Conservation (phyloP, 2,888 invertebrate genomes). For the Aporophyla lueneburgensis region DNA sequence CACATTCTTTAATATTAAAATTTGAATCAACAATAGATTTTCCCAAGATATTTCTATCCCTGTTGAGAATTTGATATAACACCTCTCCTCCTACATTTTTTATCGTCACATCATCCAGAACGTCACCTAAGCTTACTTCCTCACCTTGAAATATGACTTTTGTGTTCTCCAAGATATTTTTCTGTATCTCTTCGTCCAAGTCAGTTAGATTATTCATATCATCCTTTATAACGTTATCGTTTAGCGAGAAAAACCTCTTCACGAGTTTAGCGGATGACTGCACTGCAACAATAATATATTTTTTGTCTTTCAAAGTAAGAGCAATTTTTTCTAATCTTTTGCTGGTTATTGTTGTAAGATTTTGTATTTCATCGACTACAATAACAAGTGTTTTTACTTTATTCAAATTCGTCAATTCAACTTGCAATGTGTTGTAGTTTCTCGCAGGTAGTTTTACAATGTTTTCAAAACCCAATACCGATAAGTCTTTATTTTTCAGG, state of each 20-base stretch:
- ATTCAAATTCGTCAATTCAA: slow-evolving; percentile 14
- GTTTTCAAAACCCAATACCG: slow-evolving; percentile 29
- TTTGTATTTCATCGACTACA: slow-evolving; percentile 11
- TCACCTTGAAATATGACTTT: slow-evolving; percentile 41
- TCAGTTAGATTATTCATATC: not conserved
- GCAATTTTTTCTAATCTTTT: slow-evolving; percentile 22
- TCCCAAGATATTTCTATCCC: slow-evolving; percentile 7
- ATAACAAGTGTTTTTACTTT: slow-evolving; percentile 13
- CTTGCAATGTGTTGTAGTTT: slow-evolving; percentile 1
- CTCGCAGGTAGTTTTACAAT: slow-evolving; percentile 11
- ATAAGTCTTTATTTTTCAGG: slow-evolving; percentile 6
- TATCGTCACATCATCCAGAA: not conserved
- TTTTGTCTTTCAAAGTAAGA: slow-evolving; percentile 21
- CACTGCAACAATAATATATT: slow-evolving; percentile 5
- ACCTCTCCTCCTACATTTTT: not conserved
- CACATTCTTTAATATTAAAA: not conserved
- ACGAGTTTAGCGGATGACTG: slow-evolving; percentile 13
- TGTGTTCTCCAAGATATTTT: slow-evolving; percentile 26
- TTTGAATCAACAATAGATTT: not conserved
- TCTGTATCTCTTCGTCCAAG: not conserved
- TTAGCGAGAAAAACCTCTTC: slow-evolving; percentile 28
- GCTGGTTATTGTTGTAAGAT: not conserved
- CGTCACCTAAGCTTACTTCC: not conserved
- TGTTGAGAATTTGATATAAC: not conserved
- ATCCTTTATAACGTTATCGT: not conserved